phyloP scores from a whole-genome alignment of 2,113 vertebrate genomes.

The Brachyistius frenatus region DNA sequence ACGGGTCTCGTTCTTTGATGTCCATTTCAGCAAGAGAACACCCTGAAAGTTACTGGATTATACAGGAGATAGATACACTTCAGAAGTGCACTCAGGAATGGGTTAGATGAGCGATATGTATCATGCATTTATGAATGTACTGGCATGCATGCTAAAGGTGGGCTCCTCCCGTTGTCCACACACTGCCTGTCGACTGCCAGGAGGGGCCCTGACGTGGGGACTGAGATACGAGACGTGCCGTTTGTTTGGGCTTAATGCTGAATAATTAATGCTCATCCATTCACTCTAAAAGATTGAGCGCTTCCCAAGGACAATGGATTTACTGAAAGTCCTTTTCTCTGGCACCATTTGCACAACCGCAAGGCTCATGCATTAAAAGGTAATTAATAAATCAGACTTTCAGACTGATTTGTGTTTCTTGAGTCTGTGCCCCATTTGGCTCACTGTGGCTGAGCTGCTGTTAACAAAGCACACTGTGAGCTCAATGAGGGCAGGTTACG shows the following conservation, averaged over 20 bases:
- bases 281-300: constrained; percentile 60
- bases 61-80: background rate
- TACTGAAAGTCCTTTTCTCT: constrained; percentile 57
- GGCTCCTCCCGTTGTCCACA: background rate
- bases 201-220: constrained; percentile 8
- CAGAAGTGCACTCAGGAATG: constrained; percentile 20
- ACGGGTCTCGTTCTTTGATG: constrained; percentile 15
- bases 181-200: constrained; percentile 10
- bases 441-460: background rate
- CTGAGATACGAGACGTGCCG: constrained; percentile 6
- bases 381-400: constrained; percentile 66
- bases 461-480: background rate
- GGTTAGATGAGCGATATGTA: constrained; percentile 1
- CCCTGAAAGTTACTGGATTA: constrained; percentile 13
- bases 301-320: constrained; percentile 68
- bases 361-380: constrained; percentile 52
- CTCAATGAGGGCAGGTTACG: background rate
- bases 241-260: constrained; percentile 56
- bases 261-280: constrained; percentile 74
- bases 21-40: constrained; percentile 3
- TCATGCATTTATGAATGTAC: constrained; percentile 49
- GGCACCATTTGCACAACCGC: constrained; percentile 31
- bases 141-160: constrained; percentile 31
- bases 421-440: constrained; percentile 11
- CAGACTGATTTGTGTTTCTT: constrained; percentile 29